Conservation (phyloP, 2,888 invertebrate species). For the Chymomyza amoena region DNA sequence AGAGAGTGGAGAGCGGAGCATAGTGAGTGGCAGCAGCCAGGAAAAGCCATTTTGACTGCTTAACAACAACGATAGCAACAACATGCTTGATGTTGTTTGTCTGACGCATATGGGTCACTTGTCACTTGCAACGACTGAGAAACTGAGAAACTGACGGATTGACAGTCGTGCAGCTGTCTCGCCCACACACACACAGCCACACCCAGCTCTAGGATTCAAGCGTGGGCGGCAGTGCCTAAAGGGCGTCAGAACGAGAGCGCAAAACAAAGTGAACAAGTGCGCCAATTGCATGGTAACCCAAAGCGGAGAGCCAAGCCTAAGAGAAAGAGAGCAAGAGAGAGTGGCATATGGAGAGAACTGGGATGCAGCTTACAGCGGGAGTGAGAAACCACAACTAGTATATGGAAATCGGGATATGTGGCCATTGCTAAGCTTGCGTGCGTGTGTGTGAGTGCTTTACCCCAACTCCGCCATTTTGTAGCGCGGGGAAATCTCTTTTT, state of each 20-base stretch:
- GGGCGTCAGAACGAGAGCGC: neutral
- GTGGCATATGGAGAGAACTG: no score
- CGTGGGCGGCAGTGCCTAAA: neutral
- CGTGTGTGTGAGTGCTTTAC: constrained; percentile 14
- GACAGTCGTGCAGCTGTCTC: neutral
- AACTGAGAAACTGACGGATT: neutral
- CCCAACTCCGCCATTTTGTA: constrained; percentile 6
- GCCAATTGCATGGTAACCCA: neutral
- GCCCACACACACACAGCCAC: neutral
- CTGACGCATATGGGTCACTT: constrained; percentile 36
- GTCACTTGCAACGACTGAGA: neutral
- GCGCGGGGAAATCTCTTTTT: neutral
- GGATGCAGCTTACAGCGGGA: neutral
- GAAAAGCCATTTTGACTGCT: constrained; percentile 5
- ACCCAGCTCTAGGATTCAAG: neutral
- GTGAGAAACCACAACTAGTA: neutral
- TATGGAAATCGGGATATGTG: constrained; percentile 18
- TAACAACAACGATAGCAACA: neutral
- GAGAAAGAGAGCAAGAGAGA: neutral
- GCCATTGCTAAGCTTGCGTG: neutral
- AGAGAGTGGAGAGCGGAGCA: neutral
- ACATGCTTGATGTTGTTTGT: neutral
- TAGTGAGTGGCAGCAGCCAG: neutral
- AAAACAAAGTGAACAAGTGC: neutral
- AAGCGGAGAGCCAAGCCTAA: neutral